Percentiles rank a stretch among this genome's conserved stretches.
Conservation (phyloP, 2,888 invertebrate genomes). For the Coecobrya sp. region DNA sequence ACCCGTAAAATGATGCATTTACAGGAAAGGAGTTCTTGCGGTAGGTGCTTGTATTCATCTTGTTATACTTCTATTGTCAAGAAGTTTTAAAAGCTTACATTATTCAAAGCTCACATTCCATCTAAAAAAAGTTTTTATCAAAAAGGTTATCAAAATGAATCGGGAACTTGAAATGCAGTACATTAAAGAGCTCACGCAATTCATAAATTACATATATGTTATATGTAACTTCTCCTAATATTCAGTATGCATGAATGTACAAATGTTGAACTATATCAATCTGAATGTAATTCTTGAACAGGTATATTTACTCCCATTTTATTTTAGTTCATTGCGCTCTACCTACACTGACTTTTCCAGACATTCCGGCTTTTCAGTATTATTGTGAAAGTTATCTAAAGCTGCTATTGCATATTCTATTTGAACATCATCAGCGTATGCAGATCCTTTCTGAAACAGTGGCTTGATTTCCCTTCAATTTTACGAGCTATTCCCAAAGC, state of each 20-base stretch:
- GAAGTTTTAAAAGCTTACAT: conserved; percentile 62
- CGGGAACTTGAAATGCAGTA: conserved; percentile 1
- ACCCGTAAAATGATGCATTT: not conserved
- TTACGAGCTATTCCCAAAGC: conserved; percentile 32
- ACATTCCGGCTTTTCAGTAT: not conserved
- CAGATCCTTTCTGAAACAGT: not conserved
- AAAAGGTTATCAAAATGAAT: conserved; percentile 26
- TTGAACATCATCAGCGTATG: not conserved
- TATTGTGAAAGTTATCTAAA: conserved; percentile 10
- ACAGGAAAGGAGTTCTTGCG: not conserved
- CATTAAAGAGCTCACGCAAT: not conserved
- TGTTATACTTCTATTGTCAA: conserved; percentile 41
- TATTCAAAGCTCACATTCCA: conserved; percentile 49
- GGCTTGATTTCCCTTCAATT: conserved; percentile 40
- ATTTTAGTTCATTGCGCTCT: not conserved
- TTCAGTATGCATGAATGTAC: too few species aligned
- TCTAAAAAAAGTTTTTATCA: conserved; percentile 7
- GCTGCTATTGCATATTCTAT: not conserved
- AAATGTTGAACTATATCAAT: too few species aligned
- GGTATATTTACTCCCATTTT: not conserved
- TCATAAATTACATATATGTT: not conserved
- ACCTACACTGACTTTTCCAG: not conserved
- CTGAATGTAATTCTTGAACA: too few species aligned
- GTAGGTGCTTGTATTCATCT: conserved; percentile 37
- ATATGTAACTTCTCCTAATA: not conserved